These are phyloP conservation scores for Eueides isabella DNA, from an alignment of 1,140 invertebrate genomes.

Conservation along the genomic window DNA sequence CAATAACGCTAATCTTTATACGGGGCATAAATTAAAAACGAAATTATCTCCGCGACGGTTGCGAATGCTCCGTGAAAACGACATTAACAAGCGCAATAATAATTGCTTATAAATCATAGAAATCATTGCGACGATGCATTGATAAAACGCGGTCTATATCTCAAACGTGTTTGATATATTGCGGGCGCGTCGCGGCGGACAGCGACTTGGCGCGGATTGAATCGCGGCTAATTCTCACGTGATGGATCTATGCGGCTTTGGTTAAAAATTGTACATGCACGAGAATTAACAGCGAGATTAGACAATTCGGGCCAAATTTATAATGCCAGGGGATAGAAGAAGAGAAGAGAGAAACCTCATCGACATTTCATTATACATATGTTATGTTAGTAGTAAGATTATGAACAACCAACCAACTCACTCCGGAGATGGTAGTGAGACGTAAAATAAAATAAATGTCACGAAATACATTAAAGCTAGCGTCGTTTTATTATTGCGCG, in stretches of 20 bases:
- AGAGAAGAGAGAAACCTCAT: too few species aligned
- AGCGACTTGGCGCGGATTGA: constrained; percentile 68
- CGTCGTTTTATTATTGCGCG: constrained; percentile 31
- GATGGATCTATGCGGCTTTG: constrained; percentile 66
- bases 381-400: neutral
- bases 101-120: constrained; percentile 80
- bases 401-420: too few species aligned
- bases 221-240: constrained; percentile 70
- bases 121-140: constrained; percentile 79
- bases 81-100: constrained; percentile 78
- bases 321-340: neutral
- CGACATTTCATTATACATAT: neutral
- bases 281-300: constrained; percentile 28
- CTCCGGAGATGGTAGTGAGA: neutral
- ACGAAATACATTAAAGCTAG: constrained; percentile 28
- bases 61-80: constrained; percentile 72
- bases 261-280: constrained; percentile 38
- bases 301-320: constrained; percentile 19
- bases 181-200: constrained; percentile 67
- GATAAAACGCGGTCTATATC: constrained; percentile 78
- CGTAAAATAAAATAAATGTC: constrained; percentile 28
- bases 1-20: constrained; percentile 38
- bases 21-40: constrained; percentile 62
- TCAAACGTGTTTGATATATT: constrained; percentile 76
- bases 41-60: constrained; percentile 62